phyloP scores from a whole-genome alignment of 1,140 invertebrate species.

The Polyergus mexicanus region DNA sequence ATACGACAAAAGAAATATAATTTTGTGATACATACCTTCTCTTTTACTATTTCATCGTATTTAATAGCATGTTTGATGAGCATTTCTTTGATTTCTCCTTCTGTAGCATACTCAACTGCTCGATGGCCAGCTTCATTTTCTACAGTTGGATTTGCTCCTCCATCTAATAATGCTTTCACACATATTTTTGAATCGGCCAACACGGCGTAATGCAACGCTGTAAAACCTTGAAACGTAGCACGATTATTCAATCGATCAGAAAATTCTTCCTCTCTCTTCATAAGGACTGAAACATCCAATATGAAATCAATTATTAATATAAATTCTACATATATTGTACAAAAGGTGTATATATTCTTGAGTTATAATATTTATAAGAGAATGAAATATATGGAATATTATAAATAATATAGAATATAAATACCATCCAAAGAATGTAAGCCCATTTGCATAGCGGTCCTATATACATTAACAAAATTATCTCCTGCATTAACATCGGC shows the following conservation, averaged over 20 bases:
- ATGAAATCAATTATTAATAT: constrained; percentile 15
- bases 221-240: constrained; percentile 94
- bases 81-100: constrained; percentile 87
- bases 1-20: background rate
- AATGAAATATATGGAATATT: background rate
- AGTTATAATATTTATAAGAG: constrained; percentile 35
- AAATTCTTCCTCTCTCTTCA: constrained; percentile 93
- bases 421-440: constrained; percentile 89
- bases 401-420: background rate
- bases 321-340: background rate
- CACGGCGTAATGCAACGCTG: constrained; percentile 96
- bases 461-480: constrained; percentile 91
- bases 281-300: constrained; percentile 87
- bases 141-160: constrained; percentile 90
- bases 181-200: constrained; percentile 90
- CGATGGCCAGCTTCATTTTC: constrained; percentile 93
- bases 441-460: constrained; percentile 87
- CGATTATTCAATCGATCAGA: constrained; percentile 91
- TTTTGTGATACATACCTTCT: constrained; percentile 77
- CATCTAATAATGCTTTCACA: constrained; percentile 88
- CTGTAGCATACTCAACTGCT: constrained; percentile 92
- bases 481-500: constrained; percentile 94
- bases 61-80: constrained; percentile 80
- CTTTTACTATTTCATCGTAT: constrained; percentile 82
- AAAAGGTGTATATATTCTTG: background rate